Base-by-base conservation (phyloP, 2,797 vertebrate species). In the Hippopotamyrus pictus region DNA sequence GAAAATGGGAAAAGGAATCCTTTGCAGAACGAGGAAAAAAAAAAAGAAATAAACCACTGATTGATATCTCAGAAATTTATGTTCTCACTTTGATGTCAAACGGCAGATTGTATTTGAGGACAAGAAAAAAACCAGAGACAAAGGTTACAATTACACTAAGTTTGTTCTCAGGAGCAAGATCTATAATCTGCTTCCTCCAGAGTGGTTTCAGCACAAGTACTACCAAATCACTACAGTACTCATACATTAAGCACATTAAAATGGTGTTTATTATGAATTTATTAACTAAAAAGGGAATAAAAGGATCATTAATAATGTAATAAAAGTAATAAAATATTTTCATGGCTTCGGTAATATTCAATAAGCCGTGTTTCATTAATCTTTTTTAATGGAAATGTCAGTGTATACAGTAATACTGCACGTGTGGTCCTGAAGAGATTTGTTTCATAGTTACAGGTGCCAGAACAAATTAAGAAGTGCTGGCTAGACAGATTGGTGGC, bases 1-100 rank as follows among this genome's bases (percentile, higher is more conserved):
- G 53, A n/a, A 46, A 83, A 46, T 22, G 44, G 37, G 57, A 11
- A 62, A 83, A 84, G 29, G 25, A 37, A 46, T 5, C 19, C 3
- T 33, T 41, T 82, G 50, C 33, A 37, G 50, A 41, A 62, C 2
- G 84, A 79, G 46, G 29, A n/a, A 44, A 29, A 22, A 89, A 22
- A 89, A 44, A 62, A 44, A 25, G 46, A 44, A 83, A 89, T 69
- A 46, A 82, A 29, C 44, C 7, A 14, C 88, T 84, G 88, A 85
- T 88, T 54, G 8, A 87, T 87, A 87, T 76, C 46, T 73, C 25
- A 17, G 62, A 88, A 88, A 88, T 79, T 33, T 17, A n/a, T 88
- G 76, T 22, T n/a, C 50, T 29, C 17, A 29, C 73, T 83, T 57
- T 88, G 51, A 57, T 82, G 51, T 83, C 9, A 57, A 54, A 88